Conservation (phyloP, 2,888 invertebrate genomes). For the Hermaeophaga mercurialis region DNA sequence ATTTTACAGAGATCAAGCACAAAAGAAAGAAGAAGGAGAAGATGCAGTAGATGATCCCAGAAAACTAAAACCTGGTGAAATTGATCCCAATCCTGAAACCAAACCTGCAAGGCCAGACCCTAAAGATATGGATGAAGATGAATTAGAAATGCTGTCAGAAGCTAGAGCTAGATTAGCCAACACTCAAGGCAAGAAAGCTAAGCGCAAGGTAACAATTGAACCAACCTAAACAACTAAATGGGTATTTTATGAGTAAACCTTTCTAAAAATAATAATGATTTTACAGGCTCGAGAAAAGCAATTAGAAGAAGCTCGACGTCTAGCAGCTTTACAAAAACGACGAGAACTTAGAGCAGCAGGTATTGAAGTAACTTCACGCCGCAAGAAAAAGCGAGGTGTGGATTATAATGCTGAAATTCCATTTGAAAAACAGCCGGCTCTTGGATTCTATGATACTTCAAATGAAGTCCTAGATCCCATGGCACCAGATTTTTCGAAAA, state of each 20-base stretch:
- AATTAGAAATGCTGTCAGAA: slow-evolving; percentile 98
- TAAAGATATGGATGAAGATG: slow-evolving; percentile 99
- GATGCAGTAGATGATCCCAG: slow-evolving; percentile 93
- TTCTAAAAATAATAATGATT: no score
- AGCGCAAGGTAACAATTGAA: slow-evolving; percentile 68
- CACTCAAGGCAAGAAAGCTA: slow-evolving; percentile 95
- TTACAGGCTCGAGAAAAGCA: slow-evolving; percentile 93
- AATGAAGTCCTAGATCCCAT: slow-evolving; percentile 86
- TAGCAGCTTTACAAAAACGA: slow-evolving; percentile 97
- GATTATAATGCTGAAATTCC: slow-evolving; percentile 98
- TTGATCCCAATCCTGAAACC: slow-evolving; percentile 99
- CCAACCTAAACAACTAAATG: no score
- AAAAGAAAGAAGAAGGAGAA: slow-evolving; percentile 89
- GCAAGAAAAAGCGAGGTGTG: slow-evolving; percentile 85
- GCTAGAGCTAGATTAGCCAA: slow-evolving; percentile 98
- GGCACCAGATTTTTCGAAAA: slow-evolving; percentile 86
- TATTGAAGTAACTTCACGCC: slow-evolving; percentile 67
- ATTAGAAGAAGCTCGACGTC: slow-evolving; percentile 92
- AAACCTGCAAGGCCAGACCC: slow-evolving; percentile 99
- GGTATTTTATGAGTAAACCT: no score
- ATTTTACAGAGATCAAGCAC: slow-evolving; percentile 87
- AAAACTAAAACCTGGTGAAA: slow-evolving; percentile 97
- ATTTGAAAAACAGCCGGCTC: slow-evolving; percentile 91
- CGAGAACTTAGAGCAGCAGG: slow-evolving; percentile 97
- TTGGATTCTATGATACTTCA: slow-evolving; percentile 95